Evolutionary conservation across 1,140 invertebrate genomes (phyloP).

Genomic region (Camponotus floridanus): DNA sequence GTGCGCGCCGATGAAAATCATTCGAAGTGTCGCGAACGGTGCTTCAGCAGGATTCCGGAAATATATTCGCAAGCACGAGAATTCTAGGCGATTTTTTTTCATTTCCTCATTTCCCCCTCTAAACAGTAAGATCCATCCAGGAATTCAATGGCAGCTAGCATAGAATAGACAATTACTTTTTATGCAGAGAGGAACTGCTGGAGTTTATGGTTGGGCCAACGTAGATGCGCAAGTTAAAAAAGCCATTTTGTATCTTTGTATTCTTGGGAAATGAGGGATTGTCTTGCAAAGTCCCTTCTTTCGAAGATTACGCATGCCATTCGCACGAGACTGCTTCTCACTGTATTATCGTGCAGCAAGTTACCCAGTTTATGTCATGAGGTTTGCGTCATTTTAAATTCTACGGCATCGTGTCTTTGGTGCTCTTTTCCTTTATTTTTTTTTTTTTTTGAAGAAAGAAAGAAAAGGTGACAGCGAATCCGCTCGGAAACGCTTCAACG

Average conservation of each 20-base stretch:
- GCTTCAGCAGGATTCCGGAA: slow-evolving; percentile 44
- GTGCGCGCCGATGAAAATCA: slow-evolving; percentile 30
- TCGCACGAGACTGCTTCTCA: slow-evolving; percentile 24
- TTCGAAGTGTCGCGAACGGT: slow-evolving; percentile 39
- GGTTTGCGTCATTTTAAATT: slow-evolving; percentile 28
- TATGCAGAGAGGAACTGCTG: slow-evolving; percentile 32
- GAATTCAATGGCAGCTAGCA: slow-evolving; percentile 21
- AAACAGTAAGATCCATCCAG: slow-evolving; percentile 49
- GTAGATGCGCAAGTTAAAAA: slow-evolving; percentile 31
- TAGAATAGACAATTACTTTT: slow-evolving; percentile 61
- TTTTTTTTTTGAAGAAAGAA: background rate
- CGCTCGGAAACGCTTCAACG: slow-evolving; percentile 60
- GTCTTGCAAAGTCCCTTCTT: slow-evolving; percentile 4
- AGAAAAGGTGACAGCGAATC: slow-evolving; percentile 38
- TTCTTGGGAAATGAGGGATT: slow-evolving; percentile 9
- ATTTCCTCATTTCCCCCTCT: background rate
- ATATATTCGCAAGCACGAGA: slow-evolving; percentile 46
- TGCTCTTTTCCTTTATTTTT: background rate
- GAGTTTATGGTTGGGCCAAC: slow-evolving; percentile 41
- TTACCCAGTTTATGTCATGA: slow-evolving; percentile 49
- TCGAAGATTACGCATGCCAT: slow-evolving; percentile 24
- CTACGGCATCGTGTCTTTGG: slow-evolving; percentile 1
- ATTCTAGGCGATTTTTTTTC: slow-evolving; percentile 24
- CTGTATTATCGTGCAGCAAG: slow-evolving; percentile 1
- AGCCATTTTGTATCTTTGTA: slow-evolving; percentile 39